Base-by-base conservation (phyloP, 30 jellyfish, hydroid and myxozoan genomes). In the Cassiopea xamachana region DNA sequence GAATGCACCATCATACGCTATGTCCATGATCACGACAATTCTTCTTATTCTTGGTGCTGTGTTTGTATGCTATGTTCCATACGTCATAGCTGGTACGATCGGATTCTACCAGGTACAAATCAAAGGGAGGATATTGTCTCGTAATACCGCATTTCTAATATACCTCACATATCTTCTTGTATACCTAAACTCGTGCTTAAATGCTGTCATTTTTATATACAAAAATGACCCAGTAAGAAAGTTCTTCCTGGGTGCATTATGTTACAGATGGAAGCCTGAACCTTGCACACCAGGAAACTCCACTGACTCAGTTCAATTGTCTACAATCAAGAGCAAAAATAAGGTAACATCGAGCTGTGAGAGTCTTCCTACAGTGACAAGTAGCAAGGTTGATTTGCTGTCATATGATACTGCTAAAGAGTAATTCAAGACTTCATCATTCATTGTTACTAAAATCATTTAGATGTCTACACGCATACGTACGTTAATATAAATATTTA, bases 121-220 rank as follows among this genome's bases (percentile, higher is more conserved):
- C 51, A 45, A 75, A 75, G 47, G 60, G 60, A 14, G 50, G 55
- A 0, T 1, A 69, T 60, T 75, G 43, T 19, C 81, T 13, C 72
- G 74, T 13, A 44, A 44, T 12, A 47, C 75, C 7, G 82, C 87
- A 2, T 45, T 86, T 48, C 50, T 27, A 18, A 75, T 75, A 43
- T 86, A 75, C 60, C 71, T 74, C 58, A 73, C 88, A 46, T 86
- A 73, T 75, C 61, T 73, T 3, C 82, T 86, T 15, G 93, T 86
- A 9, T 86, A 86, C 68, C 77, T 86, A 17, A 86, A 75, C 49
- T 86, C 93, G 72, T 86, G 79, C 67, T 43, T 86, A 19, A 86
- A 86, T 58, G 93, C 93, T 10, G 82, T 72, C 10, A 75, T 86
- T 27, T 75, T 86, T 69, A 86, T 86, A n/a, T 73, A 62, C 87